Evolutionary conservation across 2,797 vertebrate genomes (phyloP).

Genomic region (Ispidina picta): DNA sequence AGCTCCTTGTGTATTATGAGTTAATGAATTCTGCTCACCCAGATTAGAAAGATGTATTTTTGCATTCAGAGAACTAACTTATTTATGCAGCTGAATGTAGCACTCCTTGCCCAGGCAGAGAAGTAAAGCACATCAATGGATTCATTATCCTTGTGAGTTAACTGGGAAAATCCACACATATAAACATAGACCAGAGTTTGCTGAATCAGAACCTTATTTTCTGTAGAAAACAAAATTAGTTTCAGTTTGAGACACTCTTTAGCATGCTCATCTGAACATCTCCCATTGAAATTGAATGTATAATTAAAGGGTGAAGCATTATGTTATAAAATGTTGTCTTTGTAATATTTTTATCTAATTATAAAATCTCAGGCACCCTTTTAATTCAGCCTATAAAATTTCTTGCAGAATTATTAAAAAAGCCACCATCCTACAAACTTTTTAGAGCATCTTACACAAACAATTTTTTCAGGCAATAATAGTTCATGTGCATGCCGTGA

Average conservation of each 20-base stretch:
- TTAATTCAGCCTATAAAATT: neutral
- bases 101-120: neutral
- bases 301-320: neutral
- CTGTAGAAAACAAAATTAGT: slow-evolving; percentile 32
- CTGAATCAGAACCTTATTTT: slow-evolving; percentile 32
- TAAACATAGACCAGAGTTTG: neutral
- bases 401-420: neutral
- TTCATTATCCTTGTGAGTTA: slow-evolving; percentile 14
- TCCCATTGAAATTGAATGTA: neutral
- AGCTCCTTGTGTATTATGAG: neutral
- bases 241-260: neutral
- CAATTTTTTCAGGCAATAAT: slow-evolving; percentile 49
- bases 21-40: slow-evolving; percentile 19
- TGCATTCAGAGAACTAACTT: slow-evolving; percentile 22
- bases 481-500: neutral
- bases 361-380: neutral
- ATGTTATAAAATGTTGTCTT: neutral
- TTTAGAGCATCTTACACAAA: slow-evolving; percentile 44
- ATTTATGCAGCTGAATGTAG: neutral
- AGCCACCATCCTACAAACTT: slow-evolving; percentile 3
- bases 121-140: neutral
- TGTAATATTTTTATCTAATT: slow-evolving; percentile 18
- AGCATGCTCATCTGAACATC: neutral
- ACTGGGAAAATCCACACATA: slow-evolving; percentile 11
- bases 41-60: slow-evolving; percentile 16